Conservation (phyloP, 2,797 vertebrate genomes). For the Thamnophis elegans region DNA sequence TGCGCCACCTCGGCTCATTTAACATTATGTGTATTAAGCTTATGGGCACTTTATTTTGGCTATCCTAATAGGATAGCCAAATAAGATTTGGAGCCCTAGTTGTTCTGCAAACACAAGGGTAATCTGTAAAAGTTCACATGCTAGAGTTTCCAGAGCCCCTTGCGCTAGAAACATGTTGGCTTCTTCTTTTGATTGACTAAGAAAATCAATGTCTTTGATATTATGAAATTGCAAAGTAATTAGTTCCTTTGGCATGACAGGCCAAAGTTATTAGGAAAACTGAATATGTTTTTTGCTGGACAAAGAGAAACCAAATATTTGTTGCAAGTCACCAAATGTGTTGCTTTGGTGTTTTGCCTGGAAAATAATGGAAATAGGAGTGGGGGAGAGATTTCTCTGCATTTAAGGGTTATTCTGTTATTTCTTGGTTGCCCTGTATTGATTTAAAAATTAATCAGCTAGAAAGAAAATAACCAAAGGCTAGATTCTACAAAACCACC, state of each 20-base stretch:
- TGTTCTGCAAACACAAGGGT: neutral
- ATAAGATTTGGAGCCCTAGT: neutral
- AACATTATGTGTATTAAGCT: neutral
- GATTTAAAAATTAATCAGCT: neutral
- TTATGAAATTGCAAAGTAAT: neutral
- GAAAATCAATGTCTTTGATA: neutral
- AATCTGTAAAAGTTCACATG: neutral
- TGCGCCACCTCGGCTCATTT: too few relatives aligned
- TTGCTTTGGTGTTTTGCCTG: neutral
- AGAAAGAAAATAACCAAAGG: neutral
- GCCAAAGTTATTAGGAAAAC: neutral
- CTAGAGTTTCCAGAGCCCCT: neutral
- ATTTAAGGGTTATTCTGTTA: neutral
- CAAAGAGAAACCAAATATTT: conserved; percentile 11
- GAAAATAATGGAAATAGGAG: neutral
- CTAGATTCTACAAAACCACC: neutral
- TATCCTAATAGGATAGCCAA: neutral
- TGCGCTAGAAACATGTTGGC: neutral
- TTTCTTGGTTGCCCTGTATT: neutral
- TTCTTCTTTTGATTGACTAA: neutral
- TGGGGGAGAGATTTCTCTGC: neutral
- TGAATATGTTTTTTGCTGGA: neutral
- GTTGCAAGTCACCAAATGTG: neutral
- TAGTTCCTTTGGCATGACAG: neutral
- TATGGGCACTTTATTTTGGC: neutral